These are phyloP conservation scores for Nowickia ferox DNA, from an alignment of 2,888 invertebrate genomes.

Conservation along the genomic window DNA sequence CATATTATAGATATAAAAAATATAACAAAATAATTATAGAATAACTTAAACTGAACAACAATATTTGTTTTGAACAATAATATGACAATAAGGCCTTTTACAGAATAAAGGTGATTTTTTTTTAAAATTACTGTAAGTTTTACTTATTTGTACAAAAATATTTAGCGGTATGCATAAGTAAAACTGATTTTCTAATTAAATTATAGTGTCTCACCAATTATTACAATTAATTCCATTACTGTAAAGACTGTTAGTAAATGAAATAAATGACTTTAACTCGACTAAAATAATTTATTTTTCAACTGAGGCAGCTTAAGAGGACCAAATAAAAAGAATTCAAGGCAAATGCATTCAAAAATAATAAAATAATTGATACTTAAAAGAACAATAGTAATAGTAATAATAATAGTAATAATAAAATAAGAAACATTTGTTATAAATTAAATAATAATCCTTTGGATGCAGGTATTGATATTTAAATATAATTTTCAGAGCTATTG, in stretches of 20 bases:
- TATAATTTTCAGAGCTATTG: neutral
- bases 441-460: slow-evolving; percentile 36
- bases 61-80: slow-evolving; percentile 60
- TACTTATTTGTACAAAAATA: neutral
- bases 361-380: slow-evolving; percentile 3
- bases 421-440: slow-evolving; percentile 11
- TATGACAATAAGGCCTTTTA: slow-evolving; percentile 53
- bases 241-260: neutral
- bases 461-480: slow-evolving; percentile 10
- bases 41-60: slow-evolving; percentile 28
- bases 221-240: neutral
- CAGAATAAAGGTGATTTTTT: slow-evolving; percentile 3
- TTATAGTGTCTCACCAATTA: neutral
- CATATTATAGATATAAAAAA: slow-evolving; percentile 27
- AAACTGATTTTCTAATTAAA: neutral
- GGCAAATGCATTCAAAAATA: slow-evolving; percentile 35
- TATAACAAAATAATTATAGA: neutral
- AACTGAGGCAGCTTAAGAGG: slow-evolving; percentile 33
- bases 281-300: slow-evolving; percentile 18
- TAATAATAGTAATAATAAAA: neutral
- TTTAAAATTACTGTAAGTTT: slow-evolving; percentile 19
- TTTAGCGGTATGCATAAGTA: neutral
- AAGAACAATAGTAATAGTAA: neutral
- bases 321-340: slow-evolving; percentile 14
- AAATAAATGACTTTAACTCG: slow-evolving; percentile 19